Conservation (phyloP, 2,888 invertebrate genomes). For the Archaeoteleia sp. region DNA sequence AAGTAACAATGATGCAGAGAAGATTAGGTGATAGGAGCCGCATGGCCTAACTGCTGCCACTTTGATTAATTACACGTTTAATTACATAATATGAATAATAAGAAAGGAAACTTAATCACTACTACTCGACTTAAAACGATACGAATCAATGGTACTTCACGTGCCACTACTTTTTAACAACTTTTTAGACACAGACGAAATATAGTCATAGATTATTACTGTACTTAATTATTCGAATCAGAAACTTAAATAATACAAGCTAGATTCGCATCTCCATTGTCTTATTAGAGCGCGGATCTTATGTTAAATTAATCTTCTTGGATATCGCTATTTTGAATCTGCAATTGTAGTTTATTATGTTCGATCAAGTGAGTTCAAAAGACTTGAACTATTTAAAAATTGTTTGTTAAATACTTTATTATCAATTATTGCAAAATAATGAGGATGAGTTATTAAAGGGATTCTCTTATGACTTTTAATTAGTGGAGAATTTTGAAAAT, state of each 20-base stretch:
- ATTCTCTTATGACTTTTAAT: no score
- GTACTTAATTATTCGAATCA: slow-evolving; percentile 63
- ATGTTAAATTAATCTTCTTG: slow-evolving; percentile 36
- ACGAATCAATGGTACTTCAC: slow-evolving; percentile 57
- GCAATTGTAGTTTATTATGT: not conserved
- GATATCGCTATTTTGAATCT: slow-evolving; percentile 37
- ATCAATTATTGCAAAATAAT: no score
- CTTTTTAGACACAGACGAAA: slow-evolving; percentile 69
- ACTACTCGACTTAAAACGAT: slow-evolving; percentile 67
- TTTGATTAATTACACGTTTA: slow-evolving; percentile 69
- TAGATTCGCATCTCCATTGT: slow-evolving; percentile 69
- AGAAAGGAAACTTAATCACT: slow-evolving; percentile 60
- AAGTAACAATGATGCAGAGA: slow-evolving; percentile 71
- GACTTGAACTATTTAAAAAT: no score
- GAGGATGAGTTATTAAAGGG: no score
- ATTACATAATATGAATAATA: slow-evolving; percentile 63
- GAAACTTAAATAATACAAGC: slow-evolving; percentile 65
- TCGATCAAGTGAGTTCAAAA: no score
- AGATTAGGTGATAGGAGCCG: slow-evolving; percentile 73
- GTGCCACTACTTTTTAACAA: slow-evolving; percentile 68
- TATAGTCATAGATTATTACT: slow-evolving; percentile 55
- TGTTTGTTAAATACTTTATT: not conserved
- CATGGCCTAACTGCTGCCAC: slow-evolving; percentile 75
- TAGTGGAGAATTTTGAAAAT: no score
- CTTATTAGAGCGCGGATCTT: slow-evolving; percentile 60